Base-by-base conservation (phyloP, 2,113 vertebrate genomes). In the Lophochroa leadbeateri region DNA sequence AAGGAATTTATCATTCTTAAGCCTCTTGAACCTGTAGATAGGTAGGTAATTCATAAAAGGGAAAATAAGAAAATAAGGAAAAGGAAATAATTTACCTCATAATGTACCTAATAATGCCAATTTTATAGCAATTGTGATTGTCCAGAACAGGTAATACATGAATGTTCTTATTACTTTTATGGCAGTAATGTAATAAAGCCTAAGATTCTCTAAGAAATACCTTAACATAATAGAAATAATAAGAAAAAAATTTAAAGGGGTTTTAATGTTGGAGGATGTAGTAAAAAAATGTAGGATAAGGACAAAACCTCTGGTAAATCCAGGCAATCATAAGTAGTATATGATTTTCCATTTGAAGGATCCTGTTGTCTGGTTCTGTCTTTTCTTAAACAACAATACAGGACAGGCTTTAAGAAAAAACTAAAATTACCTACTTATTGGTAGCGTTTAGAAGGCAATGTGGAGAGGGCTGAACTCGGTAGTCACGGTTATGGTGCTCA, bases 51-150 rank as follows among this genome's bases (percentile, higher is more conserved):
- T 83, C 28, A 35, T 86, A 55, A 81, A 86, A 63, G 8, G 13
- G 8, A 74, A 82, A 96, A 80, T 35, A 90, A 80, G 69, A 77
- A 94, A 96, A 85, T 89, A 89, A 86, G 80, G 82, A 58, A 86
- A 86, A 91, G 76, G 83, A 94, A 94, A 94, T 75, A 25, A 84
- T 91, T 89, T 95, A 16, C 69, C 27, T 88, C 23, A 10, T 94
- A 81, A 71, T 43, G 21, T 86, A 72, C 37, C 49, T 83, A 83
- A 90, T 90, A 93, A 94, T 68, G 39, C 17, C 20, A 91, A 88
- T 96, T 94, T 88, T 88, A 74, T 92, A 61, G 17, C 19, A 67
- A 63, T 14, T 91, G 50, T 85, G 47, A 86, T 95, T 95, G 84
- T 92, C 84, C 84, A 90, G 93, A 94, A 47, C 55, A 75, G 58